Base-by-base conservation (phyloP, 2,113 vertebrate species). In the Clarias macrocephalus region DNA sequence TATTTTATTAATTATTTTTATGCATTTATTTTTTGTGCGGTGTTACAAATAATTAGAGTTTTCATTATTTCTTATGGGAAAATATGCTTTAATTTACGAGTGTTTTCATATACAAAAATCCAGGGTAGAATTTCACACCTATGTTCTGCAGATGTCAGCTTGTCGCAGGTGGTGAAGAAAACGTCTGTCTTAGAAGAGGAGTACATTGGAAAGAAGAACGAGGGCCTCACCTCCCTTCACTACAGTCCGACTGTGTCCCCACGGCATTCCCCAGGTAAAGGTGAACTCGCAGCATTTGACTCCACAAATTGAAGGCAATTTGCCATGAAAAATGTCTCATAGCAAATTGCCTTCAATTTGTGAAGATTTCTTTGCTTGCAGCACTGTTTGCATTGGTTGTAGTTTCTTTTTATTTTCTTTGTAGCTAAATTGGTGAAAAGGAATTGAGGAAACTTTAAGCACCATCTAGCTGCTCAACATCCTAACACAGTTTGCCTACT, bases 221-320 rank as follows among this genome's bases (percentile, higher is more conserved):
- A 99, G 42, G 98, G 98, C 90, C 93, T 94, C 0, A 60, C 96
- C 87, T 97, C 97, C 73, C 91, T 96, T 76, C 97, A 98, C 92
- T 98, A 96, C 88, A 98, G 96, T 90, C 98, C 97, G 21, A 96
- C 97, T 0, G 96, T 95, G 48, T 99, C 98, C 54, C 98, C 97
- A 30, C 97, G 98, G 88, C 95, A 95, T 56, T 99, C 97, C 48
- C 98, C 97, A 1, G 96, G 94, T 87, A 99, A 98, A 97, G 97
- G 98, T 99, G 91, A 0, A 80, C 28, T 85, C 11, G 30, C 6
- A 62, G 37, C 42, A 3, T 48, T 48, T 48, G 48, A 48, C 7
- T 23, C 13, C 7, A 60, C n/a, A 28, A 18, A 28, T 28, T 28
- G n/a, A 66, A 28, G 15, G 65, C 28, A n/a, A 28, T n/a, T 63